Evolutionary conservation across 2,797 vertebrate species (phyloP).

Genomic region (Pachyuromys duprasi): DNA sequence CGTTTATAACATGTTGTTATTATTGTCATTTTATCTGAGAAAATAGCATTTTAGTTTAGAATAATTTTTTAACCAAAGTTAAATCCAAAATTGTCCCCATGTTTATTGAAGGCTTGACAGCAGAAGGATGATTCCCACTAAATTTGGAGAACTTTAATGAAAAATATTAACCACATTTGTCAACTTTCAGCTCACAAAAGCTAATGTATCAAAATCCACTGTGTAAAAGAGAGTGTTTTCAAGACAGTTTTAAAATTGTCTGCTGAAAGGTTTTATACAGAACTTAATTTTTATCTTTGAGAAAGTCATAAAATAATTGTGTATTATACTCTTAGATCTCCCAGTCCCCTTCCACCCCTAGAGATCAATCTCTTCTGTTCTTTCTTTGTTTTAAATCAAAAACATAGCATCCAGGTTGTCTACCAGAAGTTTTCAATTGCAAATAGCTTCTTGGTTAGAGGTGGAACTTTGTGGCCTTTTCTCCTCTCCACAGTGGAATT

Average conservation of each 20-base stretch:
- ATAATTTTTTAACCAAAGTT: slow-evolving; percentile 22
- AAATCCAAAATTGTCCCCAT: not conserved
- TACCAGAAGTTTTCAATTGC: not conserved
- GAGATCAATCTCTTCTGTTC: not conserved
- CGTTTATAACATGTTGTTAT: not conserved
- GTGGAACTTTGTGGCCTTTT: not conserved
- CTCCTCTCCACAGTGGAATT: not conserved
- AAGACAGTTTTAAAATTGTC: not conserved
- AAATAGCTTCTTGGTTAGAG: too few relatives aligned
- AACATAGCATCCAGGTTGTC: not conserved
- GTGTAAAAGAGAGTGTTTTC: not conserved
- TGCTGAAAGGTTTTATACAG: not conserved
- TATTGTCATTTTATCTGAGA: slow-evolving; percentile 30
- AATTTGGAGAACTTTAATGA: not conserved
- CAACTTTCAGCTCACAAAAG: not conserved
- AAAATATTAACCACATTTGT: not conserved
- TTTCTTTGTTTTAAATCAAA: not conserved
- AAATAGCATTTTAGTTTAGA: not conserved
- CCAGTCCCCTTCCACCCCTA: not conserved
- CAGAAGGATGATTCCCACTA: not conserved
- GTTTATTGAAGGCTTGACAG: not conserved
- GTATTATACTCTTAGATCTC: not conserved
- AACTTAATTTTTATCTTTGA: not conserved
- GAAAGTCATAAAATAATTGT: not conserved
- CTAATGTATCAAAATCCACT: not conserved